Evolutionary conservation across 2,888 invertebrate genomes (phyloP), one percentile per base, ranked within the genome.

Genomic region (Gonocerus acuteangulatus): DNA sequence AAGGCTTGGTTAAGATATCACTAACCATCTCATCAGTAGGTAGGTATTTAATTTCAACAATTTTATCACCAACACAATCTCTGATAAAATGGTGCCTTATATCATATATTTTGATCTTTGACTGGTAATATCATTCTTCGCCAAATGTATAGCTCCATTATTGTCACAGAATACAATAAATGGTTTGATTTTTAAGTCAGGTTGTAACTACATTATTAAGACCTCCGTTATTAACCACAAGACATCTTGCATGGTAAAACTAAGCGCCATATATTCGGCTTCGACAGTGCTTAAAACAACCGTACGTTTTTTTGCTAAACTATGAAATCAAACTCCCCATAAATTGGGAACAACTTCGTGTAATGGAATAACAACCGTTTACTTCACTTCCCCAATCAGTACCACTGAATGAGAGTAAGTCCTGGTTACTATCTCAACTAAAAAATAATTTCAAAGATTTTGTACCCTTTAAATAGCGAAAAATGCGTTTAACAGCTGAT

Each of bases 141-240:
- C 34, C 16, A 48, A 15, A 34, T 48, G 4, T 18, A 59, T 48
- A 18, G 48, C 48, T 7, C 61, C 61, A 11, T 45, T n/a, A 15
- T 61, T 61, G n/a, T 52, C 52, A 27, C 60, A 60, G 22, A 39
- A 47, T 22, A 51, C 23, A 19, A 23, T 61, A 32, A 44, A 21
- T 18, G 22, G 16, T 18, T 61, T 34, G 3, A 9, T n/a, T 11
- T 9, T 32, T 11, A 32, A 11, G 11, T 39, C 3, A 15, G 4
- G 15, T 9, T 3, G n/a, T n/a, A 39, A 3, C n/a, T 39, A 4
- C 9, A 42, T 11, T 4, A 39, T 15, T 2, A 39, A 13, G n/a
- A n/a, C n/a, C n/a, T n/a, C n/a, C n/a, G 13, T 39, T 39, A 9
- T 3, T 3, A 39, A 39, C 39, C 39, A 39, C 15, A 27, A 27